Evolutionary conservation across 2,113 vertebrate genomes (phyloP), one percentile per base, ranked within the genome.

Genomic region (Sinocyclocheilus anophthalmus): DNA sequence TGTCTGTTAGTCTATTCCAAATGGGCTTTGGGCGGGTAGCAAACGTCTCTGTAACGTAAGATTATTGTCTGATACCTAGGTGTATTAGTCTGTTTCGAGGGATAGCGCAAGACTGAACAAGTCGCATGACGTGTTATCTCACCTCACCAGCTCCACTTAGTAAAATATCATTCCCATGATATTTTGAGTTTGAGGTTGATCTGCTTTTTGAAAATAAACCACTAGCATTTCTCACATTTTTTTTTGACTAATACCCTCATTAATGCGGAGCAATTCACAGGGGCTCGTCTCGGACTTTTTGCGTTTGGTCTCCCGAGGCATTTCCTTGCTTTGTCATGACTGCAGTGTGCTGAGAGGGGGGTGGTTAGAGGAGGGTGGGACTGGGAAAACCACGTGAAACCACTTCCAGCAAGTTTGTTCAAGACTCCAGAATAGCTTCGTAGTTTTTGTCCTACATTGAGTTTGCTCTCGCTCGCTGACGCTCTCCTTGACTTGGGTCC

Each of bases 1-100:
- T 99, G 98, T 98, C 96, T 93, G 92, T 87, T 75, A 89, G 65
- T 33, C 5, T 4, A 37, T 59, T 84, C 42, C 83, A 80, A 84
- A 73, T 76, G 84, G 88, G 30, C 88, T 72, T 83, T 50, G 63
- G 80, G 80, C 16, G 39, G 59, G 80, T 67, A 24, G 33, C n/a
- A 26, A 45, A 26, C 10, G n/a, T 65, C 39, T 67, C 61, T 67
- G 42, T 48, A 50, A 48, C 5, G 10, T 72, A 8, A 83, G 81
- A 72, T 83, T 69, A 55, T 67, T 81, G 39, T 83, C 67, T 72
- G 48, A 72, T 69, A 81, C 61, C 24, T 82, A 45, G 20, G 42
- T 82, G 14, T 69, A 20, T 65, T 50, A 30, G 80, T 69, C 80
- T 69, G 65, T 72, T 70, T 83, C 5, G 20, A 10, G 26, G 81